phyloP scores from a whole-genome alignment of 2,797 vertebrate species.

The Enteromius treurensis region DNA sequence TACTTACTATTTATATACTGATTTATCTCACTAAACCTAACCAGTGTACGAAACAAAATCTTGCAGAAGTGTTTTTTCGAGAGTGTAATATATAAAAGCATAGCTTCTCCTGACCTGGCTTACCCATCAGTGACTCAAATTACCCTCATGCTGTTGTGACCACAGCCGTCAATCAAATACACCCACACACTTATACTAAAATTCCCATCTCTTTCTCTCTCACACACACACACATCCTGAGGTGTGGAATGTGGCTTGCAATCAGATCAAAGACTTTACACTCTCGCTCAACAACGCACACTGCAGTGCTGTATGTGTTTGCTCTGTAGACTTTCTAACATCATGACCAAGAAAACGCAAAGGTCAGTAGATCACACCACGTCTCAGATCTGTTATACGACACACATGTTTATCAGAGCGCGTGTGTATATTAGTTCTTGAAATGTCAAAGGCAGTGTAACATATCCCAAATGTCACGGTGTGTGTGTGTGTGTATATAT shows the following conservation, averaged over 20 bases:
- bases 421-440: neutral
- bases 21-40: constrained; percentile 5
- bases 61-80: neutral
- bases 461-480: constrained; percentile 28
- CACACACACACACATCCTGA: constrained; percentile 9
- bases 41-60: neutral
- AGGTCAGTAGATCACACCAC: constrained; percentile 19
- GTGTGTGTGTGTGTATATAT: neutral
- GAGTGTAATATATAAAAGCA: constrained; percentile 22
- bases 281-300: constrained; percentile 47
- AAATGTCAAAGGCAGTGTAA: constrained; percentile 21
- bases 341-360: constrained; percentile 17
- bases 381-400: constrained; percentile 8
- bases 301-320: constrained; percentile 33
- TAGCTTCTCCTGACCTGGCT: constrained; percentile 5
- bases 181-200: constrained; percentile 2
- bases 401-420: constrained; percentile 19
- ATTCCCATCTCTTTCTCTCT: neutral
- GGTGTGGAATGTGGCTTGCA: constrained; percentile 40
- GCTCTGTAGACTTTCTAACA: constrained; percentile 10
- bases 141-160: constrained; percentile 7
- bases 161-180: constrained; percentile 36
- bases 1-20: neutral
- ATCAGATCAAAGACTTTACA: constrained; percentile 49
- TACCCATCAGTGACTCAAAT: constrained; percentile 24